Evolutionary conservation across 2,888 invertebrate genomes (phyloP).

Genomic region (Chamaedrilus cognettii): DNA sequence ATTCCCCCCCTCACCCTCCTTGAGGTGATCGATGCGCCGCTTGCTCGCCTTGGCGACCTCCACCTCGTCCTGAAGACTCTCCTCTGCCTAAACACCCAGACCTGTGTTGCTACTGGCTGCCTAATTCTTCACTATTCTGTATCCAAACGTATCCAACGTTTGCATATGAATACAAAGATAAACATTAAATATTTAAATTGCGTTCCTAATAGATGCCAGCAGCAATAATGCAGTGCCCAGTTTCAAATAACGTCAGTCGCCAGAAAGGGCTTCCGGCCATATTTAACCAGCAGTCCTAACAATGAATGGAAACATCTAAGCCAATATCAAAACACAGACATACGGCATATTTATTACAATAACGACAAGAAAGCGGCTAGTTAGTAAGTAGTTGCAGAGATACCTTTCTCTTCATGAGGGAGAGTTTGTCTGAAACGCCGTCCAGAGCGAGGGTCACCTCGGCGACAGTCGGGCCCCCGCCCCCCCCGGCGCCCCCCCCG

Average conservation of each 20-base stretch:
- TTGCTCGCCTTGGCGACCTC: conserved; percentile 90
- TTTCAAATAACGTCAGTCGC: too few species aligned
- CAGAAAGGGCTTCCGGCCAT: too few species aligned
- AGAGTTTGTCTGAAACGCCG: conserved; percentile 85
- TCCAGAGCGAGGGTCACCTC: conserved; percentile 75
- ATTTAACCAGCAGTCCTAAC: neutral
- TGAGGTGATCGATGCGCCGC: conserved; percentile 87
- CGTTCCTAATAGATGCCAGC: too few species aligned
- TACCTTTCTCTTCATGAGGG: conserved; percentile 84
- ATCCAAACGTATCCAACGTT: too few species aligned
- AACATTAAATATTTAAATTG: too few species aligned
- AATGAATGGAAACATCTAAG: neutral
- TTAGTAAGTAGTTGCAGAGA: too few species aligned
- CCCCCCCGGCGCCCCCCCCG: too few species aligned
- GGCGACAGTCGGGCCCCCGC: conserved; percentile 45
- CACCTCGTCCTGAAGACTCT: conserved; percentile 88
- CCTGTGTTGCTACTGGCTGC: too few species aligned
- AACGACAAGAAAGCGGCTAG: too few species aligned
- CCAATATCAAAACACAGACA: neutral
- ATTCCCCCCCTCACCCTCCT: conserved; percentile 66
- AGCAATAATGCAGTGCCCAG: too few species aligned
- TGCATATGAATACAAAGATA: too few species aligned
- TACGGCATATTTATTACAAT: neutral
- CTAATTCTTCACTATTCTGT: too few species aligned
- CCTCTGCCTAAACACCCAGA: conserved; percentile 77